Evolutionary conservation across 2,113 vertebrate species (phyloP).

Genomic region (Polyodon spathula): DNA sequence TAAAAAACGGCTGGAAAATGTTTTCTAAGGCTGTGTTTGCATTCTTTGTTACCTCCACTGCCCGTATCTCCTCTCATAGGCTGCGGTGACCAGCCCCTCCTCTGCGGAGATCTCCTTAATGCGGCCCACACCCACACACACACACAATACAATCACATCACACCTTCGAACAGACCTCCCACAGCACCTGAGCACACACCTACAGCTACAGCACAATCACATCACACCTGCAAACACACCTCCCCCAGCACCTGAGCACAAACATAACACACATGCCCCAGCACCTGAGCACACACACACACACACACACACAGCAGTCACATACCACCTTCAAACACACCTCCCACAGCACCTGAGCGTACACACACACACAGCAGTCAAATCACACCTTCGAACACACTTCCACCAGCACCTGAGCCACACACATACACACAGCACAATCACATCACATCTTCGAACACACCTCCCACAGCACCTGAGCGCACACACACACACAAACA

Average conservation of each 20-base stretch:
- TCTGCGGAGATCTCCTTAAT: conserved; percentile 64
- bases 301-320: too few species aligned
- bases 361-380: too few species aligned
- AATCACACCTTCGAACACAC: too few species aligned
- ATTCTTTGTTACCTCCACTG: conserved; percentile 62
- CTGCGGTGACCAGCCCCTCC: conserved; percentile 59
- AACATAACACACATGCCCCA: conserved; percentile 36
- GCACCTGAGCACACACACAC: conserved; percentile 29
- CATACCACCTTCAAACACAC: too few species aligned
- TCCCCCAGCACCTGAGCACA: conserved; percentile 48
- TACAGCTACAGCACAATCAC: conserved; percentile 50
- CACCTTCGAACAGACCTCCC: conserved; percentile 58
- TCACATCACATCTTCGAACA: too few species aligned
- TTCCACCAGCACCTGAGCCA: too few species aligned
- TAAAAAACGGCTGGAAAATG: not conserved
- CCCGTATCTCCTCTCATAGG: conserved; percentile 58
- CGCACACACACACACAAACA: too few species aligned
- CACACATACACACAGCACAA: too few species aligned
- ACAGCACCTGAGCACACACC: conserved; percentile 53
- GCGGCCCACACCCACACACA: too few species aligned
- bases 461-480: too few species aligned
- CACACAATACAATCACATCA: conserved; percentile 57
- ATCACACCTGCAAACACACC: conserved; percentile 68
- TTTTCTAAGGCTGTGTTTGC: not conserved
- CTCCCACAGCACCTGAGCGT: too few species aligned